Evolutionary conservation across 2,797 vertebrate species (phyloP).

Genomic region (Channa striata): DNA sequence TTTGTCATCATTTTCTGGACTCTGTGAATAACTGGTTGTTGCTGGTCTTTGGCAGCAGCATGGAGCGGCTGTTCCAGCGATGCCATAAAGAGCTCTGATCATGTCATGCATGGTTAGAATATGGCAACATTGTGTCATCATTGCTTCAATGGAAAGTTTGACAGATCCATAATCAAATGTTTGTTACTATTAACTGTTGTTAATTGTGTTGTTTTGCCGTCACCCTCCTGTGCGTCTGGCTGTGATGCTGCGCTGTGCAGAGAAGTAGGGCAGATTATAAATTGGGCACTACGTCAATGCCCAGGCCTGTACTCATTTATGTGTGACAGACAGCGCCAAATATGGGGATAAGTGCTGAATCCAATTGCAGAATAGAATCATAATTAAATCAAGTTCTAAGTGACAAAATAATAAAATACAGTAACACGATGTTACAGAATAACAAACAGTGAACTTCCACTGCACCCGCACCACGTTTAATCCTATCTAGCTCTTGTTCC

Average conservation of each 20-base stretch:
- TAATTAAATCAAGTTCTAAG: conserved; percentile 61
- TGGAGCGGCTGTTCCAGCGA: too few species aligned
- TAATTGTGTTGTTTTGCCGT: conserved; percentile 3
- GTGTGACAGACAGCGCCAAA: conserved; percentile 68
- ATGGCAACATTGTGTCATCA: too few species aligned
- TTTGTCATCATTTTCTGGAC: not conserved
- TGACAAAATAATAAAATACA: conserved; percentile 12
- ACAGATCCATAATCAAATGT: too few species aligned
- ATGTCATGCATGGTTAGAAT: conserved; percentile 69
- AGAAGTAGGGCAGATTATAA: conserved; percentile 71
- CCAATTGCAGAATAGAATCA: conserved; percentile 46
- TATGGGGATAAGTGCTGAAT: conserved; percentile 70
- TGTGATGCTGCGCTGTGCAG: conserved; percentile 31
- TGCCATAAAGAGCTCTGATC: too few species aligned
- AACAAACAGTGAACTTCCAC: not conserved
- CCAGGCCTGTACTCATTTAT: conserved; percentile 57
- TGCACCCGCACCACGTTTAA: not conserved
- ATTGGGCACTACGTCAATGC: conserved; percentile 58
- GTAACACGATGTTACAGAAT: too few species aligned
- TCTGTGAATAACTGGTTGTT: too few species aligned
- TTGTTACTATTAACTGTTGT: not conserved
- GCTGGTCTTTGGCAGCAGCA: conserved; percentile 37
- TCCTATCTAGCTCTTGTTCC: conserved; percentile 66
- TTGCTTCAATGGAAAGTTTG: too few species aligned
- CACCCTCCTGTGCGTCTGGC: conserved; percentile 8